Evolutionary conservation across 2,797 vertebrate species (phyloP), one percentile per base, ranked within the genome.

Genomic region (Gila robusta): DNA sequence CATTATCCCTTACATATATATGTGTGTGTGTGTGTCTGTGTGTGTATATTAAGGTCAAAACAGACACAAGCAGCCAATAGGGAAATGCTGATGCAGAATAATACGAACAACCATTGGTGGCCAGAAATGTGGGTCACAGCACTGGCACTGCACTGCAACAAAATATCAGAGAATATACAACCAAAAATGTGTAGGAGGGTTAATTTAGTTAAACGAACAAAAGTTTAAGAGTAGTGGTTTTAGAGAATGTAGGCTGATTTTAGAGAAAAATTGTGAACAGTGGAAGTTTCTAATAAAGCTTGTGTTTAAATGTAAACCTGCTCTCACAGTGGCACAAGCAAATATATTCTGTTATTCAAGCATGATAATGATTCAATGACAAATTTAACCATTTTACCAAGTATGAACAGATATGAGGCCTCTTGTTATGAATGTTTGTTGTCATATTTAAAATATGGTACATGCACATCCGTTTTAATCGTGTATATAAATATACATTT

Each of bases 101-200:
- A 86, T 62, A 86, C 16, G 14, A 81, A 72, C 39, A 67, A 67
- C 69, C 73, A 82, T 62, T 37, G 35, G 23, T 67, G 54, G 71
- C 66, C 82, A 79, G 59, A 49, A 79, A 78, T 84, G 62, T 84
- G 66, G 74, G 74, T 84, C 83, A 70, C 10, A 56, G 35, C 64
- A 85, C 26, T 32, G 83, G 23, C 49, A 78, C 74, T 69, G 54
- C 19, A 69, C 74, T 74, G 54, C 19, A 69, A 62, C 56, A 72
- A 54, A 73, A 73, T 54, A 81, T 74, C 4, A 21, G 32, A 66
- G 62, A 72, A n/a, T 32, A 26, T n/a, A 59, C 17, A 47, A 32
- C 47, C 28, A 26, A 56, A 69, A 66, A n/a, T 17, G 37, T 67
- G n/a, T 28, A 80, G 71, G 35, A 69, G 56, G n/a, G 70, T 59